These are phyloP conservation scores for Puntigrus tetrazona DNA, from an alignment of 2,113 vertebrate genomes.

Conservation along the genomic window DNA sequence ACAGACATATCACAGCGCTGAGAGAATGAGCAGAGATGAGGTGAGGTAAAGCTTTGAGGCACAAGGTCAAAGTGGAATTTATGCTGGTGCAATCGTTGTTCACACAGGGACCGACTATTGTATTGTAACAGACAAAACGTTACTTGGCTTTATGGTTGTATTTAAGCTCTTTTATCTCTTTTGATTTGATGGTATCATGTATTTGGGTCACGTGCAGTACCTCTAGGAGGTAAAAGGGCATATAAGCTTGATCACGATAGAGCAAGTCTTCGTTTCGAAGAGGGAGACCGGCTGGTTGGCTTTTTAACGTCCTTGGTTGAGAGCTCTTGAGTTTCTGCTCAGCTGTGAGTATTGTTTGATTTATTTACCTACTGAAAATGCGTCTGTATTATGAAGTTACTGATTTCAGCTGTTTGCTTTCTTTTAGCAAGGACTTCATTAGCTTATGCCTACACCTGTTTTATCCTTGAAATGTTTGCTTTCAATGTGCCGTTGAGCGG, in stretches of 20 bases:
- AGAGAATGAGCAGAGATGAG: background rate
- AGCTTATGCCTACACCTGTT: too few species aligned
- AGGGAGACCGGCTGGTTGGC: too few species aligned
- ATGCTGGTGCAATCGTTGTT: too few species aligned
- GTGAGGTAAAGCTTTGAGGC: background rate
- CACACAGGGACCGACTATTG: too few species aligned
- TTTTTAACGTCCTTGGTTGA: too few species aligned
- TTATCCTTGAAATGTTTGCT: too few species aligned
- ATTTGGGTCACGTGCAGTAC: background rate
- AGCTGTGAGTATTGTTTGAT: too few species aligned
- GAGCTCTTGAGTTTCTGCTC: too few species aligned
- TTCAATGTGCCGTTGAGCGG: too few species aligned
- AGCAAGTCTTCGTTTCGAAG: background rate
- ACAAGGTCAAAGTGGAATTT: conserved; percentile 7
- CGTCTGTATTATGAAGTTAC: too few species aligned
- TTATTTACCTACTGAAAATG: background rate
- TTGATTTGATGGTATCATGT: background rate
- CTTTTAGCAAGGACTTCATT: too few species aligned
- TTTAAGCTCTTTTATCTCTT: background rate
- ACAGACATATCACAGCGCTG: background rate
- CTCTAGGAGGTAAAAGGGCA: background rate
- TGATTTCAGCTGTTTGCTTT: too few species aligned
- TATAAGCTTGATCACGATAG: background rate
- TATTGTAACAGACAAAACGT: background rate
- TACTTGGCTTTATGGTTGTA: background rate